Conservation (phyloP, 2,888 invertebrate genomes). For the Tenthredo mesomela region DNA sequence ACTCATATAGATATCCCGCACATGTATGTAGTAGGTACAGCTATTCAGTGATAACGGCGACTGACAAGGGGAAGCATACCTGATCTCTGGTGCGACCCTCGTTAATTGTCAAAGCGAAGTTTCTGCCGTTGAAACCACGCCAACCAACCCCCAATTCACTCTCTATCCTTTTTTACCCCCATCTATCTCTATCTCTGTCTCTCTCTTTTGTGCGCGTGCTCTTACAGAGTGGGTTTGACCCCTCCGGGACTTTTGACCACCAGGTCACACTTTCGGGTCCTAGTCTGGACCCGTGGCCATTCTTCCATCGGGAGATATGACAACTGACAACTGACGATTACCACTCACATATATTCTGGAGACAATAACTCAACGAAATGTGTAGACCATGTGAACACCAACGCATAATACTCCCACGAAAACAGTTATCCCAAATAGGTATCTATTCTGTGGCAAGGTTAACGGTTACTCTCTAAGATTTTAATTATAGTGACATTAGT, state of each 20-base stretch:
- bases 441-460: not conserved
- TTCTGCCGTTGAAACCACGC: slow-evolving; percentile 42
- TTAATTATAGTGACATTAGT: too few species aligned
- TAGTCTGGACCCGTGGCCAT: not conserved
- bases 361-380: not conserved
- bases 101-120: slow-evolving; percentile 48
- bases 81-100: slow-evolving; percentile 48
- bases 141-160: not conserved
- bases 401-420: not conserved
- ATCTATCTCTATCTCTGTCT: too few species aligned
- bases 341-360: not conserved
- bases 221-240: not conserved
- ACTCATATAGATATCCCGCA: too few species aligned
- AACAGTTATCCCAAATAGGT: not conserved
- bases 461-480: too few species aligned
- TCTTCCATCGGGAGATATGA: not conserved
- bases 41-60: slow-evolving; percentile 7
- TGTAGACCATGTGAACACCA: not conserved
- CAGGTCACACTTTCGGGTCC: slow-evolving; percentile 2
- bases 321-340: slow-evolving; percentile 16
- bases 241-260: slow-evolving; percentile 32
- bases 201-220: slow-evolving; percentile 29
- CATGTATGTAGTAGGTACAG: not conserved
- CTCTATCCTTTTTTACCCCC: not conserved
- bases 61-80: slow-evolving; percentile 35